Evolutionary conservation across 2,888 invertebrate species (phyloP).

Genomic region (Polydrusus tereticollis): DNA sequence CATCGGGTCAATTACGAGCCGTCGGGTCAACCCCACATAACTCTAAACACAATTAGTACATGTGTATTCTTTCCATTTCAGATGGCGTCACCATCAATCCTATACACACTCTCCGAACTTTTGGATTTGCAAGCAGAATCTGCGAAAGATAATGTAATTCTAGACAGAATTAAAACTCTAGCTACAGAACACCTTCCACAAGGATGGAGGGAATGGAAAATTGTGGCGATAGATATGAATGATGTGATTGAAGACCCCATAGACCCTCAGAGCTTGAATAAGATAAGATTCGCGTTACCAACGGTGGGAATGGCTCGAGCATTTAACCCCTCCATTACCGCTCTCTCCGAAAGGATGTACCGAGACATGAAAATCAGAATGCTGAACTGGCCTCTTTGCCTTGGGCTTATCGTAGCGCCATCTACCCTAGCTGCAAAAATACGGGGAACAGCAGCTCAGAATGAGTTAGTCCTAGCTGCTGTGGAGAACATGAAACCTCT

Average conservation of each 20-base stretch:
- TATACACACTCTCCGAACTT: neutral
- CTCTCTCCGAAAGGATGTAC: slow-evolving; percentile 50
- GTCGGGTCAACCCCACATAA: neutral
- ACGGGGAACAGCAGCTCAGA: slow-evolving; percentile 50
- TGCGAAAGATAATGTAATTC: slow-evolving; percentile 7
- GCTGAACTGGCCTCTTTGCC: slow-evolving; percentile 54
- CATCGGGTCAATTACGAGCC: no score
- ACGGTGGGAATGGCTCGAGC: slow-evolving; percentile 52
- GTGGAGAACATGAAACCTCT: slow-evolving; percentile 49
- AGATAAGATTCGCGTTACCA: slow-evolving; percentile 54
- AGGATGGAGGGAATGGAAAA: slow-evolving; percentile 49
- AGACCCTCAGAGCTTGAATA: slow-evolving; percentile 52
- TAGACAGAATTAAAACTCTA: slow-evolving; percentile 2
- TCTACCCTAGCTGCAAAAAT: slow-evolving; percentile 48
- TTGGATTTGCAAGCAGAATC: neutral
- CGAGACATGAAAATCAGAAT: slow-evolving; percentile 52
- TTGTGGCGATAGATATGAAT: slow-evolving; percentile 26
- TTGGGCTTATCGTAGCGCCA: slow-evolving; percentile 43
- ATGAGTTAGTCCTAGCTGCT: slow-evolving; percentile 48
- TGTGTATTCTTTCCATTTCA: neutral
- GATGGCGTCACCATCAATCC: neutral
- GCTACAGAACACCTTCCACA: slow-evolving; percentile 29
- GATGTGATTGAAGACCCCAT: slow-evolving; percentile 46
- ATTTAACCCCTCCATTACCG: slow-evolving; percentile 48
- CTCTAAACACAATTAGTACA: neutral